phyloP scores from a whole-genome alignment of 2,113 vertebrate species.

The Holacanthus passer region DNA sequence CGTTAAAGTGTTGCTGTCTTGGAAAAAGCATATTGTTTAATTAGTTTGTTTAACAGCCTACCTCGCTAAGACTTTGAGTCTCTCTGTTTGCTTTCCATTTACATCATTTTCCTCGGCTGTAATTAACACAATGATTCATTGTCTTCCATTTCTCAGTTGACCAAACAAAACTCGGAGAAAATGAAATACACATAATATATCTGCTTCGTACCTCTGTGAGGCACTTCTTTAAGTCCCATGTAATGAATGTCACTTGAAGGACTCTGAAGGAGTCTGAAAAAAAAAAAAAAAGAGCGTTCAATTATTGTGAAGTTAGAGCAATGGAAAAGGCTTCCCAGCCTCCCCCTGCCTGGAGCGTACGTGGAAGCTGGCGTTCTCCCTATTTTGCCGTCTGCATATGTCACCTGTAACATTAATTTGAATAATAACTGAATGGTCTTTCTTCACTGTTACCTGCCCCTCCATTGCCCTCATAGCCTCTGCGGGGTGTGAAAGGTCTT shows the following conservation, averaged over 20 bases:
- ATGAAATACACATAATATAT: constrained; percentile 49
- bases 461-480: constrained; percentile 40
- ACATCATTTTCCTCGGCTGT: constrained; percentile 41
- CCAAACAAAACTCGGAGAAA: constrained; percentile 44
- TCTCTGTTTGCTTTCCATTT: constrained; percentile 53
- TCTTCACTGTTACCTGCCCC: constrained; percentile 26
- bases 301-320: constrained; percentile 51
- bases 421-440: constrained; percentile 56
- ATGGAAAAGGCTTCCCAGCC: constrained; percentile 35
- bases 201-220: constrained; percentile 16
- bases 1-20: constrained; percentile 7
- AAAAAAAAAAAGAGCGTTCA: constrained; percentile 35
- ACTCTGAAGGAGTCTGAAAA: constrained; percentile 2
- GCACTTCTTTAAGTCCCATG: constrained; percentile 38
- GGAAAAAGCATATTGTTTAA: constrained; percentile 41
- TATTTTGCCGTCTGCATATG: constrained; percentile 51
- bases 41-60: constrained; percentile 35
- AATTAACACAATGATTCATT: constrained; percentile 58
- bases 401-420: constrained; percentile 72
- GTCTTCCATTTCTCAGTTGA: constrained; percentile 49
- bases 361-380: constrained; percentile 13
- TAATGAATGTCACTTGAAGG: constrained; percentile 64
- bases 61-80: constrained; percentile 20
- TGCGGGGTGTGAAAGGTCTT: constrained; percentile 46
- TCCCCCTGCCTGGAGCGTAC: constrained; percentile 10